Evolutionary conservation across 2,888 invertebrate species (phyloP).

Genomic region (Allophyes oxyacanthae): DNA sequence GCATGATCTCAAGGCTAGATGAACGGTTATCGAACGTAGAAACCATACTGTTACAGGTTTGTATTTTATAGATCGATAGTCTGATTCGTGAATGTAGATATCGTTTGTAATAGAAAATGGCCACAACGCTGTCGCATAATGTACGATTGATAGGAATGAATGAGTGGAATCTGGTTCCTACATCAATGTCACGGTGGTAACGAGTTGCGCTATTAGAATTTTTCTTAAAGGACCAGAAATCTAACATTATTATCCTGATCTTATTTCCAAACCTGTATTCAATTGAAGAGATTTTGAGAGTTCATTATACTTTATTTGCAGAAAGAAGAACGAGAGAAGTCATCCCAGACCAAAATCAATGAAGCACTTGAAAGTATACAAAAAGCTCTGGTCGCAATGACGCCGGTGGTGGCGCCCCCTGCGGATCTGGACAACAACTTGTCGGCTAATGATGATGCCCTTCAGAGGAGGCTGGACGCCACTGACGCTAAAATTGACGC

Average conservation of each 20-base stretch:
- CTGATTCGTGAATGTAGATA: too few species aligned
- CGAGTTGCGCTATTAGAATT: too few species aligned
- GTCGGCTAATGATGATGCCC: slow-evolving; percentile 66
- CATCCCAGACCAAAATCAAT: slow-evolving; percentile 90
- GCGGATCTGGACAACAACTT: slow-evolving; percentile 72
- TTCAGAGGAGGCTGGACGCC: slow-evolving; percentile 72
- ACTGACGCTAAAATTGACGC: slow-evolving; percentile 80
- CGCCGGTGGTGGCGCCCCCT: slow-evolving; percentile 50
- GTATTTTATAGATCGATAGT: slow-evolving; percentile 15
- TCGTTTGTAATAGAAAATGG: too few species aligned
- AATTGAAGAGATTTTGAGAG: too few species aligned
- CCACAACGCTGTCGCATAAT: too few species aligned
- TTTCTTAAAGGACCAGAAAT: too few species aligned
- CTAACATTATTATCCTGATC: too few species aligned
- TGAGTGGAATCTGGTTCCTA: too few species aligned
- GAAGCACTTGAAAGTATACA: slow-evolving; percentile 87
- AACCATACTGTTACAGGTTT: slow-evolving; percentile 92
- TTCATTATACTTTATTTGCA: slow-evolving; percentile 60
- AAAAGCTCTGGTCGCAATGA: slow-evolving; percentile 72
- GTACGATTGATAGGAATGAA: too few species aligned
- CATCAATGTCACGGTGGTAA: too few species aligned
- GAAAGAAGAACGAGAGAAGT: slow-evolving; percentile 91
- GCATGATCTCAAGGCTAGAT: slow-evolving; percentile 92
- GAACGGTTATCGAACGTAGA: slow-evolving; percentile 94
- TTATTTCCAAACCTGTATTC: too few species aligned